phyloP scores from a whole-genome alignment of 2,888 invertebrate species.

The Hypena proboscidalis region DNA sequence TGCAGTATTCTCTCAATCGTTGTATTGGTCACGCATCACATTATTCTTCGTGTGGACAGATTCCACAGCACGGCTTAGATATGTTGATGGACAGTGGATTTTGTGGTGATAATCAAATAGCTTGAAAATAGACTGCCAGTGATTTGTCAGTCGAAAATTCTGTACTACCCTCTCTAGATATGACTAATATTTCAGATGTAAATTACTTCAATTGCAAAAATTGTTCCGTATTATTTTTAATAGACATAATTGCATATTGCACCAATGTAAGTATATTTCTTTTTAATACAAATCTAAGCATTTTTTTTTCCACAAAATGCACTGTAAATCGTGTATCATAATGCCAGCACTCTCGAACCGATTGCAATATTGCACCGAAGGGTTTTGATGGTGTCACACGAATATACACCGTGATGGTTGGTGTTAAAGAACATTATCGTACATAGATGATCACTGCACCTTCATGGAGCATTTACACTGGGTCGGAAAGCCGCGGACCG shows the following conservation, averaged over 20 bases:
- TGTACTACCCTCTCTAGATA: too few relatives aligned
- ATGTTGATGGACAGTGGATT: conserved; percentile 23
- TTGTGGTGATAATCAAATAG: too few relatives aligned
- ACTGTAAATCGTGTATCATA: conserved; percentile 31
- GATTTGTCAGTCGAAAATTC: too few relatives aligned
- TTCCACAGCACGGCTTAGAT: conserved; percentile 26
- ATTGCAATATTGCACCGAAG: conserved; percentile 34
- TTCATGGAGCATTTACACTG: conserved; percentile 37
- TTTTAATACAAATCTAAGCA: background rate
- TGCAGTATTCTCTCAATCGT: too few relatives aligned
- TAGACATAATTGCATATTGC: too few relatives aligned
- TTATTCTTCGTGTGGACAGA: conserved; percentile 7
- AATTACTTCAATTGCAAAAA: too few relatives aligned
- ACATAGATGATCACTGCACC: conserved; percentile 43
- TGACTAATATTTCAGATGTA: too few relatives aligned
- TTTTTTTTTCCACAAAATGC: conserved; percentile 30
- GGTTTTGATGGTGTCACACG: conserved; percentile 48
- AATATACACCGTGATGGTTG: conserved; percentile 52
- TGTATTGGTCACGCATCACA: conserved; percentile 8
- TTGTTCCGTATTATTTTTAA: too few relatives aligned
- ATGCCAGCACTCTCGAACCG: conserved; percentile 34
- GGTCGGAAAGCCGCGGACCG: conserved; percentile 6
- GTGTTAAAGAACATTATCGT: conserved; percentile 45
- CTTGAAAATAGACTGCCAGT: too few relatives aligned
- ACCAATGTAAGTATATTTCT: too few relatives aligned